A percentile compares a stretch with the other conserved stretches of the same genome.
These are phyloP conservation scores for Melipona quadrifasciata DNA, from an alignment of 1,140 invertebrate genomes.

Conservation along the genomic window DNA sequence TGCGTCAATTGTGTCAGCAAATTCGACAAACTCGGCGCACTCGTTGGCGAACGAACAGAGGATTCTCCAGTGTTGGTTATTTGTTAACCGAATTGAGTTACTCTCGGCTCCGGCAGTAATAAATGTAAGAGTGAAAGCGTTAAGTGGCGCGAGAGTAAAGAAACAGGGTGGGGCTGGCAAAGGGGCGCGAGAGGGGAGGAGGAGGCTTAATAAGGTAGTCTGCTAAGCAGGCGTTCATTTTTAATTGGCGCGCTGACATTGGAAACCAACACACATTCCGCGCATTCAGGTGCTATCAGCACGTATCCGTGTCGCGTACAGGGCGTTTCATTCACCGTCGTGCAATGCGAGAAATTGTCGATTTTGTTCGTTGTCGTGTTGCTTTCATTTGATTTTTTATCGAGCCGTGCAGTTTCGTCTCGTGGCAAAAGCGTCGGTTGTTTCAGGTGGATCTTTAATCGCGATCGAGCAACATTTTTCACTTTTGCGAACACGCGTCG, in stretches of 20 bases:
- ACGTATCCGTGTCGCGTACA: constrained; percentile 33
- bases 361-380: not conserved
- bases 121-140: constrained; percentile 29
- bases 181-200: too few relatives aligned
- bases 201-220: constrained; percentile 56
- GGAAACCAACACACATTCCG: constrained; percentile 53
- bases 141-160: constrained; percentile 4
- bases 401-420: too few relatives aligned
- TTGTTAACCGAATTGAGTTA: constrained; percentile 23
- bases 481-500: too few relatives aligned
- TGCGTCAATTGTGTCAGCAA: not conserved
- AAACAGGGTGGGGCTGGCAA: not conserved
- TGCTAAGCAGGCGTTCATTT: constrained; percentile 65
- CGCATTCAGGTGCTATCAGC: constrained; percentile 56
- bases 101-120: not conserved
- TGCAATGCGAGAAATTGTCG: not conserved
- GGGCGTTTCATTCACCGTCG: not conserved
- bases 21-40: not conserved
- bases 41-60: not conserved
- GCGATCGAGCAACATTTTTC: too few relatives aligned
- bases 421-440: too few relatives aligned
- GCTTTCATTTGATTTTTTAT: too few relatives aligned
- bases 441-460: too few relatives aligned
- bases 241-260: constrained; percentile 71
- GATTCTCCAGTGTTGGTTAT: not conserved